These are phyloP conservation scores for Fringilla coelebs DNA, from an alignment of 2,797 vertebrate species.

Conservation along the genomic window DNA sequence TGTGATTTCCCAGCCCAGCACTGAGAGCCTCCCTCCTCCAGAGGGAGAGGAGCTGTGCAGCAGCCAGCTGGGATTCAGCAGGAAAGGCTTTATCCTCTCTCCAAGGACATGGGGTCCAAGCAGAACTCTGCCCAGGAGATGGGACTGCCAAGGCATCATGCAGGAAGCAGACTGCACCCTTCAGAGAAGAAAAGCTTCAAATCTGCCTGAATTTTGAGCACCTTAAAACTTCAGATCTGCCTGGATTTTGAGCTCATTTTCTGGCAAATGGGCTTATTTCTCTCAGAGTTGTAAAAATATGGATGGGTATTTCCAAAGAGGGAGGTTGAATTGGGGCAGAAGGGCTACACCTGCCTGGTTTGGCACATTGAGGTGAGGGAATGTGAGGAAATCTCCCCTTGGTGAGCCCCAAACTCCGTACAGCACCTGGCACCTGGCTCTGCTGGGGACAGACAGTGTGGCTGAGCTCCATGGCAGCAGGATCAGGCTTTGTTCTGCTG, in stretches of 20 bases:
- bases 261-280: neutral
- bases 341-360: neutral
- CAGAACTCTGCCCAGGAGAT: neutral
- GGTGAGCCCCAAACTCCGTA: neutral
- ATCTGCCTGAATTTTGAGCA: neutral
- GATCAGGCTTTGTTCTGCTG: neutral
- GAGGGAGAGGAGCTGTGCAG: neutral
- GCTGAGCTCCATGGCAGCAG: neutral
- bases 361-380: neutral
- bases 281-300: rapidly evolving
- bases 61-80: neutral
- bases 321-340: neutral
- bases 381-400: neutral
- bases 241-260: neutral
- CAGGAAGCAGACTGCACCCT: neutral
- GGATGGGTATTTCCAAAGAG: neutral
- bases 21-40: neutral
- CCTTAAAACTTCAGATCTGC: neutral
- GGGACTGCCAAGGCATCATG: neutral
- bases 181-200: neutral
- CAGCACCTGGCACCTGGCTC: neutral
- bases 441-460: neutral
- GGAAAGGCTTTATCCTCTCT: neutral
- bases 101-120: neutral
- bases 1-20: conserved; percentile 25